phyloP scores from a whole-genome alignment of 2,797 vertebrate species.

The Melanogrammus aeglefinus region DNA sequence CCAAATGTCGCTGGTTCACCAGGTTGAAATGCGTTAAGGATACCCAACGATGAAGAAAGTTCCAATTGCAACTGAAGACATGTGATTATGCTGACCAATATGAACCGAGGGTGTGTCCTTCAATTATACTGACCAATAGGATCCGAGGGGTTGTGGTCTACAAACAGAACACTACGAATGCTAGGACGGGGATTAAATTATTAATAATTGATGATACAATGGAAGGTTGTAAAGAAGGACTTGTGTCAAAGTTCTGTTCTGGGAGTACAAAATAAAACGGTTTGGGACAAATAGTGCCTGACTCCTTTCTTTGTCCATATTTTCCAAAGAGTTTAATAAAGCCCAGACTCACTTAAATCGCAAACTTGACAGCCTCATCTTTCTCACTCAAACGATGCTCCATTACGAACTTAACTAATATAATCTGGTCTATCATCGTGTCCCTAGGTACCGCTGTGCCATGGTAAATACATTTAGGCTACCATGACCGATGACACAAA shows the following conservation, averaged over 20 bases:
- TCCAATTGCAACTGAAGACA: not conserved
- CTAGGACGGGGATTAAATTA: constrained; percentile 57
- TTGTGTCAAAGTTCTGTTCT: constrained; percentile 66
- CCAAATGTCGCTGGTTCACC: not conserved
- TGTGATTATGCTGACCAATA: not conserved
- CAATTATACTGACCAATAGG: not conserved
- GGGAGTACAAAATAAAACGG: constrained; percentile 70
- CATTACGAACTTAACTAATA: no score
- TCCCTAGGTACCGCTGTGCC: no score
- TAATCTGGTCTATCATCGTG: no score
- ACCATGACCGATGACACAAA: no score
- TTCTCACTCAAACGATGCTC: no score
- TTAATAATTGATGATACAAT: constrained; percentile 51
- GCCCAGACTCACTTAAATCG: no score
- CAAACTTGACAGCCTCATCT: no score
- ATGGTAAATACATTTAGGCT: no score
- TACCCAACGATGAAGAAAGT: not conserved
- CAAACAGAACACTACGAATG: no score
- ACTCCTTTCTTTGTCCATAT: no score
- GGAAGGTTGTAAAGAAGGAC: constrained; percentile 38
- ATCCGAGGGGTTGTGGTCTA: not conserved
- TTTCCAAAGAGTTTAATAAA: no score
- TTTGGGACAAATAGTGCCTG: constrained; percentile 59
- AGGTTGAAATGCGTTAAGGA: not conserved
- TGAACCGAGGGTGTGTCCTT: not conserved